These are phyloP conservation scores for Stenolophus ochropezus DNA, from an alignment of 2,888 invertebrate genomes.

Conservation along the genomic window DNA sequence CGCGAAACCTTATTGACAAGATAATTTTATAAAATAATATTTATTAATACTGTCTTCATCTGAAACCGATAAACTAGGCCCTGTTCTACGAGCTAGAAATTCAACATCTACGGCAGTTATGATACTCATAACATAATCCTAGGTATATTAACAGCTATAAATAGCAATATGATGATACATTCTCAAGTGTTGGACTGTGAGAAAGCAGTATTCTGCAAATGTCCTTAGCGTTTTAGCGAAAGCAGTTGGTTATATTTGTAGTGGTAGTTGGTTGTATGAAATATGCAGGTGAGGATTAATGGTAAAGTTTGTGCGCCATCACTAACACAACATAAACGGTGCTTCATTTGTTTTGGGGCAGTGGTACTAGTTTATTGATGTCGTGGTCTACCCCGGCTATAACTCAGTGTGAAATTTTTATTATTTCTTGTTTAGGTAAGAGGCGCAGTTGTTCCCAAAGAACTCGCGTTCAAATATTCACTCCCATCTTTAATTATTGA, in stretches of 20 bases:
- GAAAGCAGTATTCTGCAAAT: neutral
- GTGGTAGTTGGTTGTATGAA: neutral
- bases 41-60: no score
- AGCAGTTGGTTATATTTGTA: neutral
- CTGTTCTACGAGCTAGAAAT: no score
- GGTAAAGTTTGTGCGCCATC: neutral
- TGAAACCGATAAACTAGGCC: no score
- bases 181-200: neutral
- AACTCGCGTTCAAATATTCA: constrained; percentile 27
- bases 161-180: neutral
- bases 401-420: constrained; percentile 51
- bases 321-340: constrained; percentile 42
- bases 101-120: no score
- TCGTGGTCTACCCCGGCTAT: constrained; percentile 1
- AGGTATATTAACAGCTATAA: no score
- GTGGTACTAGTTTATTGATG: constrained; percentile 48
- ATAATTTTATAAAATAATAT: no score
- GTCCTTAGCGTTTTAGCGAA: neutral
- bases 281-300: constrained; percentile 37
- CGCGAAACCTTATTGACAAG: no score
- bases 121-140: no score
- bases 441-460: constrained; percentile 33
- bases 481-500: constrained; percentile 10
- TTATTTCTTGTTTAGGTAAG: constrained; percentile 53
- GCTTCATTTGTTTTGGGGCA: constrained; percentile 38